Conservation (phyloP, 2,113 vertebrate species). For the Perccottus glenii region DNA sequence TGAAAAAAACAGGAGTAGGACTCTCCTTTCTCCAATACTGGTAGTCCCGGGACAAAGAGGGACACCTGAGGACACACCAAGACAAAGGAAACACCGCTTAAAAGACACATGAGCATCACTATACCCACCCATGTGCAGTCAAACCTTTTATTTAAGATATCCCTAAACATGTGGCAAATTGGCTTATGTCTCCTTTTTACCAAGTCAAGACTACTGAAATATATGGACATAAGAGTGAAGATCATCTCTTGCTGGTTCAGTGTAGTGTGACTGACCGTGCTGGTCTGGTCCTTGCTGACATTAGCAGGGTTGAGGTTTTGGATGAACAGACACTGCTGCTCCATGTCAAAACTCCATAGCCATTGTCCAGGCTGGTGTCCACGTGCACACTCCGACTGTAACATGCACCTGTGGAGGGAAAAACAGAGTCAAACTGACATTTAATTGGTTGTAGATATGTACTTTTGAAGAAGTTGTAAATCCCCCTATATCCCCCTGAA, state of each 20-base stretch:
- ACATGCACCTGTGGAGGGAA: conserved; percentile 81
- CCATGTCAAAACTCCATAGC: conserved; percentile 95
- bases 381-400: conserved; percentile 82
- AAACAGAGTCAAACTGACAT: not conserved
- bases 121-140: too few relatives aligned
- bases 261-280: conserved; percentile 73
- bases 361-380: conserved; percentile 83
- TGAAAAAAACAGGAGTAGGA: conserved; percentile 90
- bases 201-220: not conserved
- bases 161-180: too few relatives aligned
- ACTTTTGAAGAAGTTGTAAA: too few relatives aligned
- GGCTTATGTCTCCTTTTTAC: too few relatives aligned
- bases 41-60: conserved; percentile 85
- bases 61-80: conserved; percentile 79
- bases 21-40: conserved; percentile 81
- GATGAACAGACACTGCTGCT: conserved; percentile 84
- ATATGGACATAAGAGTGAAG: too few relatives aligned
- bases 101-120: too few relatives aligned
- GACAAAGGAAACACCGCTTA: not conserved
- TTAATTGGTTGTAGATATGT: too few relatives aligned
- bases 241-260: not conserved
- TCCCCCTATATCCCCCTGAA: too few relatives aligned
- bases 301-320: conserved; percentile 87
- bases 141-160: too few relatives aligned
- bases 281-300: conserved; percentile 89